Conservation (phyloP, 2,113 vertebrate species). For the Limanda limanda region DNA sequence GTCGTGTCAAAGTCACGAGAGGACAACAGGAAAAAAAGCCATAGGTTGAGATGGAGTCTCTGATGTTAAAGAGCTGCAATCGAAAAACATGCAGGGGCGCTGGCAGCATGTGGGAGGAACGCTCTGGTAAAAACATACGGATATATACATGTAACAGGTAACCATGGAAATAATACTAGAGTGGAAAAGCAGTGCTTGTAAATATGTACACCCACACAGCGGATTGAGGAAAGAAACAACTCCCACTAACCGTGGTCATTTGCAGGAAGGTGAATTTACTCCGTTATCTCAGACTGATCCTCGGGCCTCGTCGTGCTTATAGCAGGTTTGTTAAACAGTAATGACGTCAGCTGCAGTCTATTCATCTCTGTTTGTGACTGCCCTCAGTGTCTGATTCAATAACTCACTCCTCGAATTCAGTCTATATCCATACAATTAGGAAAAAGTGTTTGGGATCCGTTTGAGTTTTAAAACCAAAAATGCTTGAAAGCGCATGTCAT, state of each 20-base stretch:
- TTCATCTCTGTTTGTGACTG: constrained; percentile 54
- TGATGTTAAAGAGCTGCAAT: constrained; percentile 7
- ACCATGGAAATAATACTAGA: constrained; percentile 39
- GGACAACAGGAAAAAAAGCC: constrained; percentile 47
- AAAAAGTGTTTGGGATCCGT: no score
- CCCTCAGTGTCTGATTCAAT: constrained; percentile 46
- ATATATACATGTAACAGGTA: constrained; percentile 19
- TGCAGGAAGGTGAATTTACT: constrained; percentile 55
- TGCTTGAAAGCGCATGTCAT: no score
- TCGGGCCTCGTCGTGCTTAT: constrained; percentile 32
- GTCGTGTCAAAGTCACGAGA: constrained; percentile 41
- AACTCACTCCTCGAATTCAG: constrained; percentile 33
- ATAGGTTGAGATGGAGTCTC: constrained; percentile 9
- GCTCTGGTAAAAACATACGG: background rate
- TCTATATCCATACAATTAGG: background rate
- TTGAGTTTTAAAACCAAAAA: no score
- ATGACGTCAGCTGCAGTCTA: constrained; percentile 47
- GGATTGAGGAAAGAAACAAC: constrained; percentile 8
- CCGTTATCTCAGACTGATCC: constrained; percentile 39
- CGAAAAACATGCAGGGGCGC: background rate
- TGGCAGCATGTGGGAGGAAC: constrained; percentile 18
- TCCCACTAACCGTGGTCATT: constrained; percentile 34
- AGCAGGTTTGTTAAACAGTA: constrained; percentile 66
- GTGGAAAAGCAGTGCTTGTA: constrained; percentile 41
- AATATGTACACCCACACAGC: constrained; percentile 59